A percentile compares a stretch with the other conserved stretches of the same genome.
Conservation (phyloP, 2,797 vertebrate genomes). For the Adelosebastes latens region DNA sequence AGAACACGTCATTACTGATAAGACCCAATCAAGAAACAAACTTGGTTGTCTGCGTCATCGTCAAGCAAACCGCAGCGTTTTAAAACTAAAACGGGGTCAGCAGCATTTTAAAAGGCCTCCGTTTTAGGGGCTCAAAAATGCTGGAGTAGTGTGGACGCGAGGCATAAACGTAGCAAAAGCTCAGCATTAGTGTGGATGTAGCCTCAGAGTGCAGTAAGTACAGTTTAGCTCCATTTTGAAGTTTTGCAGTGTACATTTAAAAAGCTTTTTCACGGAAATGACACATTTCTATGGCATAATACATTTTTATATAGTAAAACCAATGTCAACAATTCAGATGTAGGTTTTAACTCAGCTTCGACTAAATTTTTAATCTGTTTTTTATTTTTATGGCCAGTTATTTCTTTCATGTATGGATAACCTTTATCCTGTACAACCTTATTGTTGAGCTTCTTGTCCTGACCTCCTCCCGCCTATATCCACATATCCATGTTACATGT, state of each 20-base stretch:
- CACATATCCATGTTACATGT: background rate
- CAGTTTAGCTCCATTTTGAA: background rate
- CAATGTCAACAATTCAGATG: background rate
- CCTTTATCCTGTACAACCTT: background rate
- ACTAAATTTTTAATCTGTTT: rapidly evolving
- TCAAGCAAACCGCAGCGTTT: too few species aligned
- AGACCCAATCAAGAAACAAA: too few species aligned
- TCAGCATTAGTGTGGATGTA: too few species aligned
- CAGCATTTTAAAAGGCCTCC: rapidly evolving
- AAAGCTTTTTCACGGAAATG: background rate
- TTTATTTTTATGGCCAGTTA: background rate
- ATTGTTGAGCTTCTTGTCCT: background rate
- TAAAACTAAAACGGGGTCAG: too few species aligned
- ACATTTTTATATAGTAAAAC: background rate
- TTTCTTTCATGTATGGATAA: background rate
- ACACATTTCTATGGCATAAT: background rate
- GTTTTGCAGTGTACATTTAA: background rate
- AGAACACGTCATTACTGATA: too few species aligned
- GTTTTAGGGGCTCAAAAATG: too few species aligned
- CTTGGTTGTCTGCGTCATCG: too few species aligned
- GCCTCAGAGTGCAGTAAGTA: too few species aligned
- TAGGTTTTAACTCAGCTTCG: background rate
- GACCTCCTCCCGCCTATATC: background rate
- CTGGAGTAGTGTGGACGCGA: too few species aligned
- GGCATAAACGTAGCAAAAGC: too few species aligned